Base-by-base conservation (phyloP, 2,113 vertebrate species). In the Triplophysa tibetana region DNA sequence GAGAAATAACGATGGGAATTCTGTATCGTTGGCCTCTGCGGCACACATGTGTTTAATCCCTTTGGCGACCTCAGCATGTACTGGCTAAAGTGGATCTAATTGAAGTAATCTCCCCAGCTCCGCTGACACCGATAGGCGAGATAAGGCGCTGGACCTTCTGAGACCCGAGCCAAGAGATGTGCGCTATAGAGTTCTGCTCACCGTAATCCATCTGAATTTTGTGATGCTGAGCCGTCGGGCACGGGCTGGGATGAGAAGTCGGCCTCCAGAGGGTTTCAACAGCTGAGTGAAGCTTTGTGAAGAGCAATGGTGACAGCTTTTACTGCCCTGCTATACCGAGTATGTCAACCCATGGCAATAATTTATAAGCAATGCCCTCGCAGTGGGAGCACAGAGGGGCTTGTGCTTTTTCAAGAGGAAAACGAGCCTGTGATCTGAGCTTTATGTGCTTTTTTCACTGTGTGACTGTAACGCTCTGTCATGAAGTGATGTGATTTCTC, bases 61-160 rank as follows among this genome's bases (percentile, higher is more conserved):
- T 80, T 72, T 86, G 85, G 85, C 84, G 84, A 82, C 78, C 84
- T 77, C 86, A 89, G 80, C 77, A 14, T 87, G 86, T 73, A 75
- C 79, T 83, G 81, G 78, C 75, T 84, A 79, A 78, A n/a, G 65
- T 79, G 58, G 73, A 84, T 86, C 75, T 89, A 91, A 92, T 88
- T 90, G 84, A 87, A 88, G 83, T 89, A 88, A 91, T 90, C 84
- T 81, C 50, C 23, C 75, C 3, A n/a, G 63, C 69, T 80, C 80
- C 85, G 85, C 81, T 84, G 84, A 82, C 79, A 80, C 73, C 75
- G 81, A 87, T 86, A 88, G 85, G 79, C 84, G 70, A 86, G 75
- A 73, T 58, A 85, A 82, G 56, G 83, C 86, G 88, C 81, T 84
- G 87, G 81, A 61, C 45, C 50, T 38, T 7, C 23, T 13, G 76